phyloP scores from a whole-genome alignment of 2,797 vertebrate species.

The Enteromius argenteus region DNA sequence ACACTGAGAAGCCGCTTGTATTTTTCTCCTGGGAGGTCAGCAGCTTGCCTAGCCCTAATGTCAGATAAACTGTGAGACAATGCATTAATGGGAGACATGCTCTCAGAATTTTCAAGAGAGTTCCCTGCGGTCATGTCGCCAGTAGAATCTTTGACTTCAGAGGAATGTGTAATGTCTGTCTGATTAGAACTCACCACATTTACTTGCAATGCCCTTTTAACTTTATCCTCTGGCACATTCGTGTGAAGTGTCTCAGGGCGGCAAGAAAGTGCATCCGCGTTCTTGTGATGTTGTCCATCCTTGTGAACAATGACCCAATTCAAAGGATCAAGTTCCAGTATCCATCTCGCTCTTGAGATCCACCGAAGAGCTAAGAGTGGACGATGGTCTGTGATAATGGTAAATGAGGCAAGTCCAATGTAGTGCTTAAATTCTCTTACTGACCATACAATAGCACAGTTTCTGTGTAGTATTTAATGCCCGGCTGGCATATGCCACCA shows the following conservation, averaged over 20 bases:
- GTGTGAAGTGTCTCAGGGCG: background rate
- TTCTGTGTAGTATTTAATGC: background rate
- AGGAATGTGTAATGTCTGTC: background rate
- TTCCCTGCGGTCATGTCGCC: background rate
- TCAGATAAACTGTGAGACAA: background rate
- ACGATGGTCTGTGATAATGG: constrained; percentile 50
- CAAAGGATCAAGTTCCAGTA: constrained; percentile 49
- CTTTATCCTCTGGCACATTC: background rate
- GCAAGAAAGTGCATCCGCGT: constrained; percentile 43
- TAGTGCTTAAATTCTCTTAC: constrained; percentile 22
- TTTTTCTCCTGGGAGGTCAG: background rate
- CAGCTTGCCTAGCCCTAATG: background rate
- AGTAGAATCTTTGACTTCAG: background rate
- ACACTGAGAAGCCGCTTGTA: background rate
- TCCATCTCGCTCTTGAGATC: constrained; percentile 45
- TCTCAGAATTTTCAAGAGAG: background rate
- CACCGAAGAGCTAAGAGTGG: constrained; percentile 20
- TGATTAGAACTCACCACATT: constrained; percentile 35
- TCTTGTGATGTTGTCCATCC: constrained; percentile 28
- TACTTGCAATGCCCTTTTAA: background rate
- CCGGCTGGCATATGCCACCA: constrained; percentile 30
- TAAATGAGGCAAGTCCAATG: constrained; percentile 35
- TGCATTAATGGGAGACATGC: background rate
- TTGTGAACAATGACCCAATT: constrained; percentile 45
- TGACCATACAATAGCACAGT: background rate